Evolutionary conservation across 2,113 vertebrate genomes (phyloP).

Genomic region (Menidia beryllina): DNA sequence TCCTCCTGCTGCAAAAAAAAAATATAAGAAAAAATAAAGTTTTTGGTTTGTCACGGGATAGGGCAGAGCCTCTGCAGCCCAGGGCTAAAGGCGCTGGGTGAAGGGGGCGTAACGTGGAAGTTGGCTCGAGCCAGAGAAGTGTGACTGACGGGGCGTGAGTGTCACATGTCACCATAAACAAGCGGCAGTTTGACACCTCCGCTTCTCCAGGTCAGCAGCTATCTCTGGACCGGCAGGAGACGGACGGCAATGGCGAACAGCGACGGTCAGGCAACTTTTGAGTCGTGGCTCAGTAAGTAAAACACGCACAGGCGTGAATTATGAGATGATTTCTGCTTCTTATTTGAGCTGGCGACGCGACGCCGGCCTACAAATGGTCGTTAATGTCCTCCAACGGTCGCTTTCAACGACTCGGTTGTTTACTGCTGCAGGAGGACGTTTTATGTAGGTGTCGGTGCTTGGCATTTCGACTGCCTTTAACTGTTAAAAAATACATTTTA

Average conservation of each 20-base stretch:
- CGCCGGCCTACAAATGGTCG: neutral
- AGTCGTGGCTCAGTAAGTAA: constrained; percentile 78
- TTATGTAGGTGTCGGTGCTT: neutral
- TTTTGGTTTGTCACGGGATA: no score
- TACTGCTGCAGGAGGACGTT: fast-evolving
- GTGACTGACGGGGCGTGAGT: constrained; percentile 50
- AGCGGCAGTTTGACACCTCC: constrained; percentile 43
- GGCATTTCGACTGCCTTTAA: neutral
- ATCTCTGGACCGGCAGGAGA: neutral
- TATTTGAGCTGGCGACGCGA: neutral
- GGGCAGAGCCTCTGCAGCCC: no score
- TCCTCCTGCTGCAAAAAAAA: no score
- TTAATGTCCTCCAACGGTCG: neutral
- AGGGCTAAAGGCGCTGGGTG: no score
- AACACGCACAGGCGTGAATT: neutral
- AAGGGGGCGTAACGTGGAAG: neutral
- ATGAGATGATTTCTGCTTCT: neutral
- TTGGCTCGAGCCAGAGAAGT: constrained; percentile 25
- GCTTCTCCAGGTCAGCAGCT: constrained; percentile 6
- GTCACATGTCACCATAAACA: constrained; percentile 72
- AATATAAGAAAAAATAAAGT: no score
- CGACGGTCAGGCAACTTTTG: constrained; percentile 53
- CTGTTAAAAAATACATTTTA: neutral
- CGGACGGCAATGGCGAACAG: constrained; percentile 65
- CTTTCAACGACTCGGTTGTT: neutral